Base-by-base conservation (phyloP, 2,113 vertebrate genomes). In the Labeo rohita region DNA sequence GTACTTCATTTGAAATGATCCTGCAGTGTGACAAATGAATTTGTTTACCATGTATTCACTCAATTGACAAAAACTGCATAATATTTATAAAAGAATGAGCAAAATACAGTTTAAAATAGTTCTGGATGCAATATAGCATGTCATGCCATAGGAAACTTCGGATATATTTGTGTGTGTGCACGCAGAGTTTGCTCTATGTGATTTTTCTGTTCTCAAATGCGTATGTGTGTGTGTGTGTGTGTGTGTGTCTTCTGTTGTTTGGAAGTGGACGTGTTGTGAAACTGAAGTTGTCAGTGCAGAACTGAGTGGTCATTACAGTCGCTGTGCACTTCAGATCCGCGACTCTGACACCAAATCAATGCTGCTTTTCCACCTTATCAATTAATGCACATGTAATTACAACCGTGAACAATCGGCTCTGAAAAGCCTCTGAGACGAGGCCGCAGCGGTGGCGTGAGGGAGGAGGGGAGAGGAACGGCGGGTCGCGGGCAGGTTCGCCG, bases 341-440 rank as follows among this genome's bases (percentile, higher is more conserved):
- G 2, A 83, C 82, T 50, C 91, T 91, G 92, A 95, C 93, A 93
- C 90, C 93, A 92, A 93, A 95, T 95, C 95, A 94, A 95, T 95
- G 92, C 91, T 34, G 92, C 90, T 94, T 95, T 94, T 94, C 94
- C 92, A 90, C 93, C 86, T 95, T 95, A 95, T 95, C 95, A 95
- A 94, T 95, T 95, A 95, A 95, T 92, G 83, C 92, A 93, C 87
- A 90, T 94, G 94, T 93, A 93, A 95, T 95, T 94, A 95, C 93
- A 94, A 92, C 92, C 92, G 68, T 90, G 90, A 92, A 91, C 92
- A 93, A 94, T 93, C 90, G 90, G 89, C 90, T 91, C 90, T 93
- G 92, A 89, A 61, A 90, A 91, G 49, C 66, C 79, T 28, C 13
- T 47, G 61, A 66, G 77, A 45, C 36, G 68, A 43, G 68, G 68